phyloP scores from a whole-genome alignment of 2,113 vertebrate genomes.

The Sander vitreus region DNA sequence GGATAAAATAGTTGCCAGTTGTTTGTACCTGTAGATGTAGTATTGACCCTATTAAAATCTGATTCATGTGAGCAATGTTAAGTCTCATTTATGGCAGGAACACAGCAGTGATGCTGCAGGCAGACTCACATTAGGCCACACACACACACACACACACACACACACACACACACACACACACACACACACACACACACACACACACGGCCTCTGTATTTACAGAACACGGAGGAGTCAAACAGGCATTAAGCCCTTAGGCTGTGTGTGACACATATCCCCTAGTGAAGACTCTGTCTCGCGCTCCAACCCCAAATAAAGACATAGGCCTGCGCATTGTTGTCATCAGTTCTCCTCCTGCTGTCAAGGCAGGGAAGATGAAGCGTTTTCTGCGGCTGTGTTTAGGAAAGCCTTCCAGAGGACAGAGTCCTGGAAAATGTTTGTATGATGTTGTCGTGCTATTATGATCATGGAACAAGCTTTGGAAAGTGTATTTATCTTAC shows the following conservation, averaged over 20 bases:
- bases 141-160: slow-evolving; percentile 20
- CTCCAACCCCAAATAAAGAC: slow-evolving; percentile 84
- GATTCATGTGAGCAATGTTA: background rate
- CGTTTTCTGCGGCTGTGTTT: slow-evolving; percentile 73
- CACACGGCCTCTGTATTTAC: slow-evolving; percentile 73
- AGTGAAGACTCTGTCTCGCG: slow-evolving; percentile 58
- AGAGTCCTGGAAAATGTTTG: slow-evolving; percentile 78
- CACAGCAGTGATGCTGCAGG: background rate
- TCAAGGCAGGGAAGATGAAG: slow-evolving; percentile 71
- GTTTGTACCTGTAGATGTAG: slow-evolving; percentile 17
- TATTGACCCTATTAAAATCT: slow-evolving; percentile 1
- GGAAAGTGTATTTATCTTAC: slow-evolving; percentile 61
- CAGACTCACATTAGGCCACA: slow-evolving; percentile 1
- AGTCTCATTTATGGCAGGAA: background rate
- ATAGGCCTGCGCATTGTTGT: slow-evolving; percentile 77
- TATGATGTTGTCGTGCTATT: slow-evolving; percentile 66
- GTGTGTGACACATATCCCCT: slow-evolving; percentile 64
- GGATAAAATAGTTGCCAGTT: slow-evolving; percentile 1
- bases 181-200: slow-evolving; percentile 28
- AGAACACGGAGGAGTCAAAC: slow-evolving; percentile 73
- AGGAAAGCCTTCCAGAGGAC: slow-evolving; percentile 76
- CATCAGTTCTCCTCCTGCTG: slow-evolving; percentile 72
- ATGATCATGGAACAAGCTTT: slow-evolving; percentile 58
- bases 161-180: slow-evolving; percentile 29
- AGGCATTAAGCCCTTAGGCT: slow-evolving; percentile 65